Base-by-base conservation (phyloP, 2,113 vertebrate genomes). In the Phycodurus eques region DNA sequence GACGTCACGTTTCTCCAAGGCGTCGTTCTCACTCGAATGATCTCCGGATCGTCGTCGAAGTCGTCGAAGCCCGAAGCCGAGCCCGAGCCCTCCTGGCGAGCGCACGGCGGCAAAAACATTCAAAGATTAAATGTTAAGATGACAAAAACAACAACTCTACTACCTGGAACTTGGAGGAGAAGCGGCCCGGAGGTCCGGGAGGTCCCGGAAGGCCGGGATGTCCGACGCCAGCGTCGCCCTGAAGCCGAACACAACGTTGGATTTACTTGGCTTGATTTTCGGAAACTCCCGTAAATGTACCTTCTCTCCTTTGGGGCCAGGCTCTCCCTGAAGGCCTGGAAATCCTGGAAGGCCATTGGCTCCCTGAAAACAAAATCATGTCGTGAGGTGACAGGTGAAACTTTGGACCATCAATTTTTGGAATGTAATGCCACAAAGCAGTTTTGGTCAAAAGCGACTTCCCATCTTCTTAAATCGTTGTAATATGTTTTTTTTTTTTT, bases 51-150 rank as follows among this genome's bases (percentile, higher is more conserved):
- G 39, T 76, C 90, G 85, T 94, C 92, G 75, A 91, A 90, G 77
- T 93, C 92, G 65, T 77, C 88, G 31, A 81, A 91, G 44, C 15
- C 43, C 7, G 14, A 17, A 61, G 59, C 59, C 1, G 64, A 66
- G 72, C 95, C 92, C 0, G 94, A 96, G 31, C 93, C 94, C 73
- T 94, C 90, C 96, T 97, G 84, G 54, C 89, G 33, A 47, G 44
- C 11, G 8, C 3, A 20, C 17, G 35, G 15, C 15, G 17, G 14
- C 7, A 33, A 63, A 63, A 63, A 35, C 2, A 43, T 42, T 63
- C 35, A 42, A 43, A 20, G 10, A 43, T 14, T n/a, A 11, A 63
- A 42, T 42, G 19, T 63, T 63, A 63, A 63, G 17, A 11, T 20
- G 1, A 11, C 53, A 17, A 51, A 63, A 63, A 54, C 8, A 39